These are phyloP conservation scores for Cebidichthys violaceus DNA, from an alignment of 2,113 vertebrate genomes.

Conservation along the genomic window DNA sequence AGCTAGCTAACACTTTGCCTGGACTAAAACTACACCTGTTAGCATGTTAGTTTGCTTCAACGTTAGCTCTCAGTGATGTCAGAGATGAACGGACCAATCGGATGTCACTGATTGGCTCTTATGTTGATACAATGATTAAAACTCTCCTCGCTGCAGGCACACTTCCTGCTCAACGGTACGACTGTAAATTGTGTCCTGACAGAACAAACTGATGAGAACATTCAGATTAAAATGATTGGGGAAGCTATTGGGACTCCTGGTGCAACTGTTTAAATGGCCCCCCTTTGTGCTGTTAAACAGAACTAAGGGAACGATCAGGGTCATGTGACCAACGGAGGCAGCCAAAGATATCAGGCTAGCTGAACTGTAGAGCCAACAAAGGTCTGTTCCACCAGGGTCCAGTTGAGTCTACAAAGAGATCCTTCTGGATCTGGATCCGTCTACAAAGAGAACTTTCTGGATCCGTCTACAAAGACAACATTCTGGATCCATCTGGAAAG, in stretches of 20 bases:
- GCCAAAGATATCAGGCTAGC: background rate
- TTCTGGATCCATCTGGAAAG: background rate
- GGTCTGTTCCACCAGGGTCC: background rate
- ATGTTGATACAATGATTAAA: slow-evolving; percentile 35
- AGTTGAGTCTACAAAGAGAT: background rate
- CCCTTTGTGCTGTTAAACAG: background rate
- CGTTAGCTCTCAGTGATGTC: slow-evolving; percentile 28
- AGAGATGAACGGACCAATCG: slow-evolving; percentile 9
- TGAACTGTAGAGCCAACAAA: too few relatives aligned
- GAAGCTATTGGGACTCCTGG: background rate
- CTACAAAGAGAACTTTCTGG: background rate
- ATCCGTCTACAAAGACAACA: background rate
- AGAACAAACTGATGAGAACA: slow-evolving; percentile 5
- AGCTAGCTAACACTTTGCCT: background rate
- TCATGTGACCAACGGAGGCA: slow-evolving; percentile 22
- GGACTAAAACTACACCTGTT: slow-evolving; percentile 1
- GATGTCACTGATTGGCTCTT: slow-evolving; percentile 20
- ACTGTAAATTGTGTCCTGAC: slow-evolving; percentile 32
- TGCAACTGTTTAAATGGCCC: background rate
- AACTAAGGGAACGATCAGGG: background rate
- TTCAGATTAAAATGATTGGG: background rate
- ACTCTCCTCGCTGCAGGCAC: background rate
- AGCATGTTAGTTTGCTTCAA: slow-evolving; percentile 48
- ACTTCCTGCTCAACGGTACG: slow-evolving; percentile 20
- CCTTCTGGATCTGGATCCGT: background rate